Evolutionary conservation across 1,140 invertebrate species (phyloP).

Genomic region (Atopsyche davidsoni): DNA sequence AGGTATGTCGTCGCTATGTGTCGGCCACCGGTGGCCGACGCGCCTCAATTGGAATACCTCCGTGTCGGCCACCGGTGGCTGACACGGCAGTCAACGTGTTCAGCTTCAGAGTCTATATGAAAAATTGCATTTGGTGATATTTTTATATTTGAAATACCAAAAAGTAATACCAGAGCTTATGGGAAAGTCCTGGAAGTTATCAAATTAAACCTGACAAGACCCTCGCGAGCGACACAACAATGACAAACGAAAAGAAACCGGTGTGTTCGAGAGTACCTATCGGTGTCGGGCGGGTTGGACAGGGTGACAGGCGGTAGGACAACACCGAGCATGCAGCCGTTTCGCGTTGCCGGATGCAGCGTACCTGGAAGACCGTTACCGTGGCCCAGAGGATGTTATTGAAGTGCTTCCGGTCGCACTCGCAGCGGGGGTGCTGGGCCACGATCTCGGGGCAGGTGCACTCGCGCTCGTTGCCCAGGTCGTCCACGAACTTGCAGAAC

Average conservation of each 20-base stretch:
- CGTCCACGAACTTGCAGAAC: slow-evolving; percentile 95
- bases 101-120: too few relatives aligned
- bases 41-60: too few relatives aligned
- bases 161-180: background rate
- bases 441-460: slow-evolving; percentile 89
- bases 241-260: too few relatives aligned
- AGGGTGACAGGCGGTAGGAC: too few relatives aligned
- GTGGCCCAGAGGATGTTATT: slow-evolving; percentile 95
- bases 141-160: too few relatives aligned
- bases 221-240: background rate
- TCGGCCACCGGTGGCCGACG: too few relatives aligned
- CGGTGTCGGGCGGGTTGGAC: background rate
- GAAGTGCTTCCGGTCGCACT: slow-evolving; percentile 95
- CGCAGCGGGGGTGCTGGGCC: slow-evolving; percentile 77
- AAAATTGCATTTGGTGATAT: too few relatives aligned
- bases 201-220: background rate
- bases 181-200: background rate
- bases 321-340: slow-evolving; percentile 3
- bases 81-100: too few relatives aligned
- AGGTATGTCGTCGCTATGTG: too few relatives aligned
- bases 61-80: too few relatives aligned
- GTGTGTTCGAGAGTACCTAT: too few relatives aligned
- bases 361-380: slow-evolving; percentile 96
- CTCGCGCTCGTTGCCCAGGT: slow-evolving; percentile 73
- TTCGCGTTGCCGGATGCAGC: too few relatives aligned